A percentile compares a stretch with the other conserved stretches of the same genome.
phyloP scores from a whole-genome alignment of 2,797 vertebrate genomes.

The Tiaroga cobitis region DNA sequence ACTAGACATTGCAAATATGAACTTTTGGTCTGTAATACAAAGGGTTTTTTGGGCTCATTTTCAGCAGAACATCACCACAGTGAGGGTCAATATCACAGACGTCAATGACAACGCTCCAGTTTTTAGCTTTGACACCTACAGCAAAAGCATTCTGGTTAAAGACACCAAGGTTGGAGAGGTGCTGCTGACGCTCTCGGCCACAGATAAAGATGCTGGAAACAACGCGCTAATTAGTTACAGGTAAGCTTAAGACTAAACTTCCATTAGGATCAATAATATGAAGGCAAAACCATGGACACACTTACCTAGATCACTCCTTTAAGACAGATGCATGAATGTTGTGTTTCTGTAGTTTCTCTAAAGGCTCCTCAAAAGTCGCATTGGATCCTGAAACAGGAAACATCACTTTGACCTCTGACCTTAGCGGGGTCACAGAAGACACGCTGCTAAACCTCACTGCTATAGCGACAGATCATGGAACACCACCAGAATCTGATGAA shows the following conservation, averaged over 20 bases:
- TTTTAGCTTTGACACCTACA: conserved; percentile 72
- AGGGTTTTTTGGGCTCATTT: neutral
- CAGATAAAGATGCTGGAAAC: conserved; percentile 72
- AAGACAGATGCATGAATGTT: neutral
- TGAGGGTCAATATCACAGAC: conserved; percentile 73
- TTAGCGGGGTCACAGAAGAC: conserved; percentile 69
- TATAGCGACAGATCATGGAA: conserved; percentile 76
- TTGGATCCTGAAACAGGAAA: conserved; percentile 67
- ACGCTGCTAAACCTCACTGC: conserved; percentile 68
- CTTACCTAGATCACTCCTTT: neutral
- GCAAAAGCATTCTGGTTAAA: conserved; percentile 64
- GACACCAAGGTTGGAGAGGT: conserved; percentile 67
- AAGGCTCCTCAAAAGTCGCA: conserved; percentile 51
- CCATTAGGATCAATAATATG: neutral
- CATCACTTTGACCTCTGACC: conserved; percentile 72
- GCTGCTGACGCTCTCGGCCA: conserved; percentile 73
- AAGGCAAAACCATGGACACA: no score
- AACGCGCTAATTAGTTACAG: conserved; percentile 79
- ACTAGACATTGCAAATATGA: neutral
- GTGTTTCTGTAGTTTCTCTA: conserved; percentile 67
- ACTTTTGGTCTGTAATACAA: neutral
- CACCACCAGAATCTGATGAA: conserved; percentile 69
- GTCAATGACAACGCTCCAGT: conserved; percentile 78
- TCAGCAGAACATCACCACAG: conserved; percentile 74
- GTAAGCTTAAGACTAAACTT: conserved; percentile 58